A percentile compares a stretch with the other conserved stretches of the same genome.
Conservation (phyloP, 2,797 vertebrate genomes). For the Trachurus trachurus region DNA sequence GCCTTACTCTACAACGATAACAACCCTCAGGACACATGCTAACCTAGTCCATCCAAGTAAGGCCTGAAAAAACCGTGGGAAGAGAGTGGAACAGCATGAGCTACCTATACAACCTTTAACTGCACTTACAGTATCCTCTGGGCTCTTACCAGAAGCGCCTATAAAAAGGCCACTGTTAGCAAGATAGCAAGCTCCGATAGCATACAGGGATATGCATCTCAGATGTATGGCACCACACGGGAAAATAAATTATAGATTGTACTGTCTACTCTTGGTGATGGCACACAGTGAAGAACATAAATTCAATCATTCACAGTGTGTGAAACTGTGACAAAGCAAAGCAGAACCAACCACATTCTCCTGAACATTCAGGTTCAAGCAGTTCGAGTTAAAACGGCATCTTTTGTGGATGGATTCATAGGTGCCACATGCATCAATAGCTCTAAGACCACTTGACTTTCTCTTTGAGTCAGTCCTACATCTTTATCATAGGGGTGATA, state of each 20-base stretch:
- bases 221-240: not conserved
- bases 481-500: not conserved
- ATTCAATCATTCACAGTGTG: not conserved
- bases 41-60: not conserved
- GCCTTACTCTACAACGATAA: not conserved
- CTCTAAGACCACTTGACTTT: conserved; percentile 4
- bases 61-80: not conserved
- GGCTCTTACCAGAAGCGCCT: not conserved
- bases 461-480: conserved; percentile 9
- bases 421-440: conserved; percentile 5
- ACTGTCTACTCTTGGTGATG: not conserved
- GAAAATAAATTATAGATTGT: not conserved
- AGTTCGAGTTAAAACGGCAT: not conserved
- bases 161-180: not conserved
- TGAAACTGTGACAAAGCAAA: not conserved
- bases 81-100: not conserved
- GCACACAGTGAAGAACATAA: not conserved
- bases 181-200: not conserved
- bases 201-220: not conserved
- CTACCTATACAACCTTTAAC: not conserved
- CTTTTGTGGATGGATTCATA: not conserved
- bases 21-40: not conserved
- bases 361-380: not conserved
- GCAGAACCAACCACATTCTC: not conserved
- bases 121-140: not conserved